These are phyloP conservation scores for Siphamia tubifer DNA, from an alignment of 2,113 vertebrate genomes.

Conservation along the genomic window DNA sequence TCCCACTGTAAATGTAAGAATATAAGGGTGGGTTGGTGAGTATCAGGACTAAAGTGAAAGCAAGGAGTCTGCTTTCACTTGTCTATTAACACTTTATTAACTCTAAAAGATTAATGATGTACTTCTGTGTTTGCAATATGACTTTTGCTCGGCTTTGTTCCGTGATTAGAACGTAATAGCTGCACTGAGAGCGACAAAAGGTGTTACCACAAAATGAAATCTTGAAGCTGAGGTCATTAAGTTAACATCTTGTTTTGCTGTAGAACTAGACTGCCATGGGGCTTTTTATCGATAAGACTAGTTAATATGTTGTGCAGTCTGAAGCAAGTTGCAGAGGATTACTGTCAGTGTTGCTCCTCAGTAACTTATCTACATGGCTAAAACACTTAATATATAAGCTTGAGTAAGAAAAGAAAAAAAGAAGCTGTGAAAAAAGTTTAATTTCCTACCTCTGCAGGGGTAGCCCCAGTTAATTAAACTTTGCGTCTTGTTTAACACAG, in stretches of 20 bases:
- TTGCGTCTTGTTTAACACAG: slow-evolving; percentile 34
- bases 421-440: slow-evolving; percentile 22
- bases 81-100: too few species aligned
- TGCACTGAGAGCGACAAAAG: not conserved
- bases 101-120: too few species aligned
- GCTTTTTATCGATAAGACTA: not conserved
- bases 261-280: not conserved
- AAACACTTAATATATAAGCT: slow-evolving; percentile 1
- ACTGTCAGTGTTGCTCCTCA: not conserved
- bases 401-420: slow-evolving; percentile 11
- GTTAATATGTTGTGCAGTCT: not conserved
- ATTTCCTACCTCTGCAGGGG: slow-evolving; percentile 33
- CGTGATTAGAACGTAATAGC: not conserved
- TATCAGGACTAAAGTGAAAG: not conserved
- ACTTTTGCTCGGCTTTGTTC: not conserved
- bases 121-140: not conserved
- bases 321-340: not conserved
- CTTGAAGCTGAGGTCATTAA: slow-evolving; percentile 14
- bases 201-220: too few species aligned
- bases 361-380: not conserved
- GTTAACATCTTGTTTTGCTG: slow-evolving; percentile 19
- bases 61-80: too few species aligned
- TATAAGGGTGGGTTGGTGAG: not conserved
- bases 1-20: not conserved
- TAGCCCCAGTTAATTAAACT: slow-evolving; percentile 53